These are phyloP conservation scores for Dipodomys spectabilis DNA, from an alignment of 2,113 vertebrate genomes.

Conservation along the genomic window DNA sequence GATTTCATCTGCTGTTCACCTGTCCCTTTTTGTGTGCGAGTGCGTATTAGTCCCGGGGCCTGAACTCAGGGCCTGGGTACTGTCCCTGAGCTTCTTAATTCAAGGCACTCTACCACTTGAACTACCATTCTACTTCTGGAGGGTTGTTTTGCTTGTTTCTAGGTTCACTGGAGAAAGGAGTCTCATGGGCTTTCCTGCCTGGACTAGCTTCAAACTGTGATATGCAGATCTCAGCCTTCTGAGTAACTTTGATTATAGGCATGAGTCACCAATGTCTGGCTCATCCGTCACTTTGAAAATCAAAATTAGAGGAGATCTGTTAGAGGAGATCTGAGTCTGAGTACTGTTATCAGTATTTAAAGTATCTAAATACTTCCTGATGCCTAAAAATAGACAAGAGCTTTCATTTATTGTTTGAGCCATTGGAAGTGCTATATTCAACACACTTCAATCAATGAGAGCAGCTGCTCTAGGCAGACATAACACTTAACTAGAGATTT, in stretches of 20 bases:
- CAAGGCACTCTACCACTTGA: too few species aligned
- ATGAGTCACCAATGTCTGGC: too few species aligned
- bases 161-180: too few species aligned
- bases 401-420: constrained; percentile 1
- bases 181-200: too few species aligned
- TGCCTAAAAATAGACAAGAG: constrained; percentile 46
- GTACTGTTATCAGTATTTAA: neutral
- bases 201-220: too few species aligned
- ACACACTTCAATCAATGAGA: neutral
- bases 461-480: constrained; percentile 61
- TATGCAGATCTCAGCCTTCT: too few species aligned
- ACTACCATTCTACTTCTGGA: too few species aligned
- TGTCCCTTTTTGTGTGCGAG: constrained; percentile 42
- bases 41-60: too few species aligned
- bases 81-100: too few species aligned
- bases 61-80: too few species aligned
- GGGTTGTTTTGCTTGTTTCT: too few species aligned
- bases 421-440: neutral
- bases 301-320: constrained; percentile 40
- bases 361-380: neutral
- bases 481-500: constrained; percentile 1
- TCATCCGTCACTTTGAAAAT: constrained; percentile 64
- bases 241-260: too few species aligned
- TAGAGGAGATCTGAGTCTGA: constrained; percentile 27
- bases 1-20: neutral